Evolutionary conservation across 2,888 invertebrate species (phyloP).

Genomic region (Folsomia manolachei): DNA sequence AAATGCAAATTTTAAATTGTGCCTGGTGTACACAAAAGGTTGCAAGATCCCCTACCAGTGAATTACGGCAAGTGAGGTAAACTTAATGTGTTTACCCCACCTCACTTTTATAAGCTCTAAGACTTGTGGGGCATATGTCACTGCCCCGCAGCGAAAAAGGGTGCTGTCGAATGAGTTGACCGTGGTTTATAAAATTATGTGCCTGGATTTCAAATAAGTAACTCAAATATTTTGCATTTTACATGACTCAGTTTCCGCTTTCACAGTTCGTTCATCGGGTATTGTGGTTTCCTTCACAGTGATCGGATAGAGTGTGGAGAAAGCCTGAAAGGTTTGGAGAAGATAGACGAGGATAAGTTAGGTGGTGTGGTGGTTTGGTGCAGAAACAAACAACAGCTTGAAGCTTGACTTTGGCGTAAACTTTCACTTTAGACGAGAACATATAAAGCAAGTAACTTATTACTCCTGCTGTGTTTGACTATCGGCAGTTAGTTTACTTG

Average conservation of each 20-base stretch:
- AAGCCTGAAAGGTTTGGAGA: too few relatives aligned
- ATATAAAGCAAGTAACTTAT: background rate
- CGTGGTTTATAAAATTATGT: background rate
- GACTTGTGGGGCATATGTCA: background rate
- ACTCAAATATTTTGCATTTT: background rate
- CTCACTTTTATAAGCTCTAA: background rate
- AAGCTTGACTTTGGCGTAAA: too few relatives aligned
- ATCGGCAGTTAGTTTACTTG: background rate
- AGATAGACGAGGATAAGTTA: too few relatives aligned
- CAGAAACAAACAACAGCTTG: background rate
- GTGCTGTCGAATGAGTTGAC: background rate
- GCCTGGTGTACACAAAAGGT: background rate
- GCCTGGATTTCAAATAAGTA: background rate
- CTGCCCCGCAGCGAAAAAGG: background rate
- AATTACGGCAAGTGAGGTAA: too few relatives aligned
- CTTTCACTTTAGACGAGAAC: background rate
- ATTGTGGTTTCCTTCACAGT: too few relatives aligned
- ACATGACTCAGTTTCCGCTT: background rate
- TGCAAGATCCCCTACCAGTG: background rate
- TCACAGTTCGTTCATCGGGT: too few relatives aligned
- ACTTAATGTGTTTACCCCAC: background rate
- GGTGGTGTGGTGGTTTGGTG: too few relatives aligned
- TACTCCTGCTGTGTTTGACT: background rate
- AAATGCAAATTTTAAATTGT: background rate
- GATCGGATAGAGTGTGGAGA: too few relatives aligned